Percentiles rank a stretch among this genome's conserved stretches.
These are phyloP conservation scores for Bellardia bayeri DNA, from an alignment of 2,888 invertebrate genomes.

Conservation along the genomic window DNA sequence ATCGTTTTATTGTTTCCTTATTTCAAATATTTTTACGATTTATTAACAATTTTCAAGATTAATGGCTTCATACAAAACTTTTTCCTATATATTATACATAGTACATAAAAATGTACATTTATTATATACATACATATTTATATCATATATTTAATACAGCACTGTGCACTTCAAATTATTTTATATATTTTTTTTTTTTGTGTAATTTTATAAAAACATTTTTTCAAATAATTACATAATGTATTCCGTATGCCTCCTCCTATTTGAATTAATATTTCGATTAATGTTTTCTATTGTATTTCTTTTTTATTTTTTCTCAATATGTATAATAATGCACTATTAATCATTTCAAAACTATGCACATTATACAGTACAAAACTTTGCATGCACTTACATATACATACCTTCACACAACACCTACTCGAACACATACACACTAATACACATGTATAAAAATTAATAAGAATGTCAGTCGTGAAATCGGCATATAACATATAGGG, in stretches of 20 bases:
- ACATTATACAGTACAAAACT: slow-evolving; percentile 33
- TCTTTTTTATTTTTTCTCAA: slow-evolving; percentile 19
- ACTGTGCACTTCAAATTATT: slow-evolving; percentile 56
- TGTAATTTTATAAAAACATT: slow-evolving; percentile 22
- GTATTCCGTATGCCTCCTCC: slow-evolving; percentile 52
- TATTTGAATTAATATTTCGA: slow-evolving; percentile 47
- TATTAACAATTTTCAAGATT: slow-evolving; percentile 33
- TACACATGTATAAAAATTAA: slow-evolving; percentile 7
- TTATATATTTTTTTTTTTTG: slow-evolving; percentile 15
- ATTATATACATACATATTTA: background rate
- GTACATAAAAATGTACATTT: background rate
- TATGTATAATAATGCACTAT: slow-evolving; percentile 51
- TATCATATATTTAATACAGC: slow-evolving; percentile 33
- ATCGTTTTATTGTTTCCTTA: slow-evolving; percentile 44
- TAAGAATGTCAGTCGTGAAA: too few relatives aligned
- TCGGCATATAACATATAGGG: too few relatives aligned
- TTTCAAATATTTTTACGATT: slow-evolving; percentile 39
- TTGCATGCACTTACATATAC: slow-evolving; percentile 46
- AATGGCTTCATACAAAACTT: slow-evolving; percentile 46
- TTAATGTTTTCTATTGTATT: slow-evolving; percentile 7
- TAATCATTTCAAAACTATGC: slow-evolving; percentile 38
- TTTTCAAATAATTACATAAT: background rate
- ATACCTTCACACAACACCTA: background rate
- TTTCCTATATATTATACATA: slow-evolving; percentile 7
- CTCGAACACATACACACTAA: background rate